phyloP scores from a whole-genome alignment of 2,888 invertebrate species.

The Melanargia galathea region DNA sequence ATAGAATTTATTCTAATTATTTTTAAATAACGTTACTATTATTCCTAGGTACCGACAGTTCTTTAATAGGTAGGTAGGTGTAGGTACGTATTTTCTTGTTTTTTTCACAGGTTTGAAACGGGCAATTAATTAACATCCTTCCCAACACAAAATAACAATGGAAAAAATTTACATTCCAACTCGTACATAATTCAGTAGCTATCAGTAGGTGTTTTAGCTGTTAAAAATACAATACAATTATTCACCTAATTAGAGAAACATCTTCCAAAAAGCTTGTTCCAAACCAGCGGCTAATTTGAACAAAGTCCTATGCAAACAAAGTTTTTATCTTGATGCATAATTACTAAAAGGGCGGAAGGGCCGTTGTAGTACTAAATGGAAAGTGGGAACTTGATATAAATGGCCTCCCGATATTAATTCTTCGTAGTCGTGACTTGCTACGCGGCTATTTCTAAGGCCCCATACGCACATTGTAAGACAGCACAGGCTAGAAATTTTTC shows the following conservation, averaged over 20 bases:
- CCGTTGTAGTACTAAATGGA: constrained; percentile 64
- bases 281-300: constrained; percentile 40
- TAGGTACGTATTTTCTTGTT: neutral
- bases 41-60: too few relatives aligned
- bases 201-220: constrained; percentile 19
- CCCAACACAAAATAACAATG: constrained; percentile 19
- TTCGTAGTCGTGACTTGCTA: constrained; percentile 68
- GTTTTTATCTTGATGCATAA: constrained; percentile 65
- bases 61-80: neutral
- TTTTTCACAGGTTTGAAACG: neutral
- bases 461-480: neutral
- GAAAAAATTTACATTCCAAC: constrained; percentile 18
- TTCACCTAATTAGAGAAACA: constrained; percentile 35
- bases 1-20: too few relatives aligned
- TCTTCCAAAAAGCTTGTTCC: constrained; percentile 22
- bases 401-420: constrained; percentile 71
- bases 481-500: too few relatives aligned
- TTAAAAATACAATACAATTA: constrained; percentile 32
- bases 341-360: constrained; percentile 61
- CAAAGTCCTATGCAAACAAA: constrained; percentile 56
- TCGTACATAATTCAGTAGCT: constrained; percentile 20
- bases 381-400: constrained; percentile 67
- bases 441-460: constrained; percentile 42
- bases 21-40: too few relatives aligned
- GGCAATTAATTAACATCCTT: constrained; percentile 13